A percentile compares a stretch with the other conserved stretches of the same genome.
Conservation (phyloP, 2,113 vertebrate genomes). For the Pseudopodoces humilis region DNA sequence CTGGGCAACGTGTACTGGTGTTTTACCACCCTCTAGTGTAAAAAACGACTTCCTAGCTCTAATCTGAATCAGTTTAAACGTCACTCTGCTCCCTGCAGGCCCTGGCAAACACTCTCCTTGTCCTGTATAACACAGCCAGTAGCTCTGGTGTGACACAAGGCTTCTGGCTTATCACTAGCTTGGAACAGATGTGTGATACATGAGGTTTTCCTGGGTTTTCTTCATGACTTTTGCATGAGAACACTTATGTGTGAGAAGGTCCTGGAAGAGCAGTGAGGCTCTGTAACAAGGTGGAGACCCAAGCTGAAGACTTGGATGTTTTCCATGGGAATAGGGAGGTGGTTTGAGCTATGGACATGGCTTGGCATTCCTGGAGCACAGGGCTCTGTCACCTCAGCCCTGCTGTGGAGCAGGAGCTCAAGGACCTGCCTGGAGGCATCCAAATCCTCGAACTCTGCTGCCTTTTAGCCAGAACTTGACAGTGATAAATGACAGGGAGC, state of each 20-base stretch:
- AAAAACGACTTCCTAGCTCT: background rate
- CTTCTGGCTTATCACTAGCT: background rate
- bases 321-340: background rate
- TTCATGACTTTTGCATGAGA: background rate
- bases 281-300: background rate
- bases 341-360: background rate
- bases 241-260: accelerated
- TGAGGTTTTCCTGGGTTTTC: background rate
- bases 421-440: background rate
- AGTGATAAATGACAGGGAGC: constrained; percentile 21
- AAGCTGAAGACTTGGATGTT: accelerated
- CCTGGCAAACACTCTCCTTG: background rate
- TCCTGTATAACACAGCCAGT: background rate
- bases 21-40: constrained; percentile 3
- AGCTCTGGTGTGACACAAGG: accelerated
- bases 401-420: background rate
- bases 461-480: constrained; percentile 16
- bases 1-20: background rate
- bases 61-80: background rate
- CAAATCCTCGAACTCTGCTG: background rate
- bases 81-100: background rate
- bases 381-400: background rate
- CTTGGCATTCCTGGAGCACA: background rate
- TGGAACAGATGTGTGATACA: accelerated
- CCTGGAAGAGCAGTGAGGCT: background rate